phyloP scores from a whole-genome alignment of 1,140 invertebrate species.

The Copidosoma floridanum region DNA sequence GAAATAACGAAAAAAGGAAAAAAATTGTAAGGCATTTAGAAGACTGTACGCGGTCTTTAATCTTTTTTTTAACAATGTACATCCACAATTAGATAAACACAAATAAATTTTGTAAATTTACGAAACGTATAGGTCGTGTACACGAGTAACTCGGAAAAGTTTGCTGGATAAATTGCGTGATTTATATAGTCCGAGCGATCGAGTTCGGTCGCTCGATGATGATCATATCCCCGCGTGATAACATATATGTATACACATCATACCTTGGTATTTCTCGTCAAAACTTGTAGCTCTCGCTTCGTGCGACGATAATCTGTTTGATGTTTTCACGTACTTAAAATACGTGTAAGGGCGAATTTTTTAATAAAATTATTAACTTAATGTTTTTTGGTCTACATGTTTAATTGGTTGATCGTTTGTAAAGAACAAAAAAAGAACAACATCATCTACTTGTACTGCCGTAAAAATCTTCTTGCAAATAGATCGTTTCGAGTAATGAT shows the following conservation, averaged over 20 bases:
- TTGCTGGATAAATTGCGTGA: too few relatives aligned
- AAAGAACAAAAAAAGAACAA: neutral
- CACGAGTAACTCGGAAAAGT: too few relatives aligned
- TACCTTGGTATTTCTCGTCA: conserved; percentile 15
- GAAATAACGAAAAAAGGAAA: too few relatives aligned
- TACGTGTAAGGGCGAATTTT: too few relatives aligned
- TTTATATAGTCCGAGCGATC: neutral
- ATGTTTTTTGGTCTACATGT: too few relatives aligned
- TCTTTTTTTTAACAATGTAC: conserved; percentile 4
- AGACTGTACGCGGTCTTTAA: neutral
- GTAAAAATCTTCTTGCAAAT: neutral
- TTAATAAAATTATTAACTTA: too few relatives aligned
- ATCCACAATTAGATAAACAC: neutral
- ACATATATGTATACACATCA: neutral
- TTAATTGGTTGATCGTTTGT: too few relatives aligned
- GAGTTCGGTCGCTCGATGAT: conserved; percentile 1
- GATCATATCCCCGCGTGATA: conserved; percentile 7
- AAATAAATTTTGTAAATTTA: too few relatives aligned
- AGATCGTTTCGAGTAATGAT: neutral
- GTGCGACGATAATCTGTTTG: neutral
- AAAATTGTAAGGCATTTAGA: conserved; percentile 16
- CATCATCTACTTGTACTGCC: neutral
- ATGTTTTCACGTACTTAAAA: conserved; percentile 12
- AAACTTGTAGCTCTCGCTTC: conserved; percentile 15
- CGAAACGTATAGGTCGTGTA: too few relatives aligned